Evolutionary conservation across 2,113 vertebrate genomes (phyloP), one percentile per base, ranked within the genome.

Genomic region (Rana temporaria): DNA sequence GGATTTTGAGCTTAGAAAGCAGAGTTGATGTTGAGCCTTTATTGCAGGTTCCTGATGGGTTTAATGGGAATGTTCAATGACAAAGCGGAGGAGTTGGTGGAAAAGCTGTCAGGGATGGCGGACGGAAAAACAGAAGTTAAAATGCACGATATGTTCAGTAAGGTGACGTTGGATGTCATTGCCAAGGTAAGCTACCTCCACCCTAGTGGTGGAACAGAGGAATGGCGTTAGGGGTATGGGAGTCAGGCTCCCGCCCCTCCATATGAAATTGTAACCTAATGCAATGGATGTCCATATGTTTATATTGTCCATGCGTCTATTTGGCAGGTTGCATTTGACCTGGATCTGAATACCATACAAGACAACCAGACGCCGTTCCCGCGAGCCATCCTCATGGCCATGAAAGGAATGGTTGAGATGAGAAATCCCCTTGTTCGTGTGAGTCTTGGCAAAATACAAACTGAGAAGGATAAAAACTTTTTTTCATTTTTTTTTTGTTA

Each of bases 261-360:
- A 6, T 42, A 7, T 14, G 18, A 7, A 32, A 16, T 9, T 26
- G 12, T 8, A 26, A 32, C 24, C 15, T 66, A 15, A 20, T 66
- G 17, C 17, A 30, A 66, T 34, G 17, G 16, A 18, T 20, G 5
- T 16, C 30, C 11, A 16, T 66, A 34, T 66, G 24, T 66, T 26
- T 26, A 66, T 32, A 67, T 62, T 22, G 24, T 62, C 20, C 42
- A 19, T 70, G 38, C 52, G 17, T 2, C n/a, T 52, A 70, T 19
- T 20, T 4, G 4, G 14, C 84, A 98, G 96, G 93, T 93, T 53
- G 96, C 94, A 0, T 98, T 98, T 65, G 95, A 95, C 17, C 90
- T 96, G 86, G 95, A 98, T 76, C 87, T 97, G 81, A 91, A 96
- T 2, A 88, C 93, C 9, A 70, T 95, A 77, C 85, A 81, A 0